phyloP scores from a whole-genome alignment of 1,140 invertebrate genomes.

The Watersipora subatra region DNA sequence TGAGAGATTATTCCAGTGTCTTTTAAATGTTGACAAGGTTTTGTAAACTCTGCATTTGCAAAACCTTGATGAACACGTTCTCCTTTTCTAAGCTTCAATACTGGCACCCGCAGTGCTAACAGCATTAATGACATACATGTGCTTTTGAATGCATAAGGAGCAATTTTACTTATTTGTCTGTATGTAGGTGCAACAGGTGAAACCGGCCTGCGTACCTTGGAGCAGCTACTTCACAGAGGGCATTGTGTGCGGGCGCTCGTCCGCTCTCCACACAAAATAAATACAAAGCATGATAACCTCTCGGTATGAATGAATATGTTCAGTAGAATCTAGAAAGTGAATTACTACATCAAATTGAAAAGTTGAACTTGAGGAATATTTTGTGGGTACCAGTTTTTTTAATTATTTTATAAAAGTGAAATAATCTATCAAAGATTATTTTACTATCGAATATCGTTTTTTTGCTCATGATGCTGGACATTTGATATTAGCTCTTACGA shows the following conservation, averaged over 20 bases:
- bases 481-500: not conserved
- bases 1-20: no score
- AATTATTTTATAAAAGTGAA: not conserved
- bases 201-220: conserved; percentile 28
- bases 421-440: not conserved
- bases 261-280: conserved; percentile 25
- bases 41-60: no score
- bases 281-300: conserved; percentile 22
- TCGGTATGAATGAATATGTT: conserved; percentile 6
- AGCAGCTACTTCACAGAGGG: conserved; percentile 26
- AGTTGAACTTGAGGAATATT: not conserved
- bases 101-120: no score
- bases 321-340: not conserved
- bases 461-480: not conserved
- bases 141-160: no score
- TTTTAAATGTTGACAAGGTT: no score
- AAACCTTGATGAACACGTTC: no score
- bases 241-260: conserved; percentile 30
- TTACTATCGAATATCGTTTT: not conserved
- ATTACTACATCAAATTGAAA: not conserved
- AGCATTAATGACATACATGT: no score
- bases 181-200: conserved; percentile 35
- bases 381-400: not conserved
- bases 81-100: no score
- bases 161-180: no score